phyloP scores from a whole-genome alignment of 2,888 invertebrate genomes.

The Blomia tropicalis region DNA sequence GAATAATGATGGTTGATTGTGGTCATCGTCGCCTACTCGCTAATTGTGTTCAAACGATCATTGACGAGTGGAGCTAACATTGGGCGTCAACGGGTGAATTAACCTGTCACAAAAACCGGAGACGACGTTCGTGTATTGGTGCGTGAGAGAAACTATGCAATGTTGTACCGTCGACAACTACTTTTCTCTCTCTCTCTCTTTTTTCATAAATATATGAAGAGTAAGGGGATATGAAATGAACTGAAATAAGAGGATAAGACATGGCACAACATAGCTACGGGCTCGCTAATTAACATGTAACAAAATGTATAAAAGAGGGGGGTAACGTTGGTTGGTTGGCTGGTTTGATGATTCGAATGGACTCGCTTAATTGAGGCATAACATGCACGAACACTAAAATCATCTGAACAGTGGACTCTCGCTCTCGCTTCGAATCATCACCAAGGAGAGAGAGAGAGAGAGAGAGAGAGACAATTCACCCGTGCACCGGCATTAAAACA shows the following conservation, averaged over 20 bases:
- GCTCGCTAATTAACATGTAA: slow-evolving; percentile 13
- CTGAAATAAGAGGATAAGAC: neutral
- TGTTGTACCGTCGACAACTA: no score
- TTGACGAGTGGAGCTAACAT: neutral
- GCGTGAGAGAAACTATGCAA: neutral
- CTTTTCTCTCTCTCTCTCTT: neutral
- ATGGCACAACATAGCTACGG: neutral
- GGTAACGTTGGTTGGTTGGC: no score
- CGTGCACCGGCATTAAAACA: neutral
- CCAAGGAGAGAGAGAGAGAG: neutral
- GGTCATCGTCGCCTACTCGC: neutral
- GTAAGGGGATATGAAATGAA: neutral
- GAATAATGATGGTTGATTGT: no score
- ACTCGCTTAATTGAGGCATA: slow-evolving; percentile 7
- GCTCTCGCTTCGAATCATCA: no score
- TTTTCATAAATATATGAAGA: neutral
- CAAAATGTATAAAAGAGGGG: slow-evolving; percentile 11
- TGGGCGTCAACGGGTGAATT: slow-evolving; percentile 12
- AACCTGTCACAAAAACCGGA: slow-evolving; percentile 8
- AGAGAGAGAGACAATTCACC: neutral
- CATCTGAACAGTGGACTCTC: no score
- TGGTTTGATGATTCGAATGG: no score
- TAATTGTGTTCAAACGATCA: neutral
- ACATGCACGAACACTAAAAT: no score
- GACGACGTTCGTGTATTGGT: neutral